A percentile compares a stretch with the other conserved stretches of the same genome.
These are phyloP conservation scores for Anableps anableps DNA, from an alignment of 2,797 vertebrate species.

Conservation along the genomic window DNA sequence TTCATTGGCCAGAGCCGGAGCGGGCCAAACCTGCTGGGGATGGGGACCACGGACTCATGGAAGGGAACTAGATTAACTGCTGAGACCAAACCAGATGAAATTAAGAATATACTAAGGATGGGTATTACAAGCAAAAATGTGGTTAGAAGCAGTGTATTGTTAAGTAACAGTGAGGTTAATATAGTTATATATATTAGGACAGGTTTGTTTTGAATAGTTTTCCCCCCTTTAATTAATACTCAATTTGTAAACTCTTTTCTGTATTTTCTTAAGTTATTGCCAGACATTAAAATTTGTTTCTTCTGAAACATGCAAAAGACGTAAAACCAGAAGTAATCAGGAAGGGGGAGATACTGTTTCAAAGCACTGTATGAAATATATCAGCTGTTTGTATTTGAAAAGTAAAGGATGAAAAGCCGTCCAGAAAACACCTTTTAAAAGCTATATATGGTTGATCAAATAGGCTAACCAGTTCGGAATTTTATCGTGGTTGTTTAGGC, in stretches of 20 bases:
- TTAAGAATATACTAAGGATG: background rate
- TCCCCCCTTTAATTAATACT: background rate
- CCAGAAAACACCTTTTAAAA: background rate
- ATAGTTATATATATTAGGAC: too few species aligned
- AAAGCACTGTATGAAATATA: background rate
- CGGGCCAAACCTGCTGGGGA: slow-evolving; percentile 64
- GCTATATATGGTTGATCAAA: background rate
- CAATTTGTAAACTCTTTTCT: background rate
- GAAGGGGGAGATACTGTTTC: background rate
- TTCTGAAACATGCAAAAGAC: background rate
- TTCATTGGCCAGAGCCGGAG: slow-evolving; percentile 84
- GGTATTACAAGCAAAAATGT: background rate
- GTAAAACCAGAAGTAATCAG: background rate
- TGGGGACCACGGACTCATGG: background rate
- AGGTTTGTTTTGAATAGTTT: background rate
- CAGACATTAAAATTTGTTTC: too few species aligned
- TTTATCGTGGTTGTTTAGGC: background rate
- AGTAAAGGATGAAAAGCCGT: background rate
- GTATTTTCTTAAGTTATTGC: background rate
- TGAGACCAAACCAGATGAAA: background rate
- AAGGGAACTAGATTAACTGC: slow-evolving; percentile 7
- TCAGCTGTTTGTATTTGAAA: background rate
- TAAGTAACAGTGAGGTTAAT: too few species aligned
- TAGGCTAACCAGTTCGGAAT: too few species aligned
- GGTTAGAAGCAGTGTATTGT: too few species aligned